A percentile compares a stretch with the other conserved stretches of the same genome.
These are phyloP conservation scores for Drosophila rufa DNA, from an alignment of 1,140 invertebrate genomes.

Conservation along the genomic window DNA sequence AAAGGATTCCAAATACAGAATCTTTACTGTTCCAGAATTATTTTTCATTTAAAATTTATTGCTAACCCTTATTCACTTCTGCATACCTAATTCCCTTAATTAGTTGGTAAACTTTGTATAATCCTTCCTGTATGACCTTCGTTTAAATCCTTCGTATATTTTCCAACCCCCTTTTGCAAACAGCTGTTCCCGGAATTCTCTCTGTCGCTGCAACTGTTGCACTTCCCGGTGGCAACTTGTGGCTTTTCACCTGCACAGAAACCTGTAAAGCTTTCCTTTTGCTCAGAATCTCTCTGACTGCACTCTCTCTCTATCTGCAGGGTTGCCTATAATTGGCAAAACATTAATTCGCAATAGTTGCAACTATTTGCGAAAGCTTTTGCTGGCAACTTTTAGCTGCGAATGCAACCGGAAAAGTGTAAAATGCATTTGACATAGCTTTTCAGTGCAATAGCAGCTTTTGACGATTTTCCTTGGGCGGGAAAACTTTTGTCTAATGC, in stretches of 20 bases:
- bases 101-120: too few relatives aligned
- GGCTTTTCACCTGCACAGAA: conserved; percentile 30
- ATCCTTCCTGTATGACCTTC: not conserved
- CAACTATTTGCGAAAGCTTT: conserved; percentile 14
- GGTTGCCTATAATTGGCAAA: conserved; percentile 1
- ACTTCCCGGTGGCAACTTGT: conserved; percentile 70
- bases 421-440: conserved; percentile 40
- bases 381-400: conserved; percentile 12
- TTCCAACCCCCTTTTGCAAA: conserved; percentile 18
- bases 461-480: not conserved
- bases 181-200: conserved; percentile 53
- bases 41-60: not conserved
- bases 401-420: conserved; percentile 41
- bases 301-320: conserved; percentile 16
- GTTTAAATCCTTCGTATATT: not conserved
- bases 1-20: accelerated
- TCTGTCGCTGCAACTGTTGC: conserved; percentile 65
- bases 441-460: conserved; percentile 18
- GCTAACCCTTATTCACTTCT: not conserved
- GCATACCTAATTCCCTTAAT: too few relatives aligned
- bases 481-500: conserved; percentile 44
- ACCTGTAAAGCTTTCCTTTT: conserved; percentile 22
- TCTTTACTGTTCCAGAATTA: not conserved
- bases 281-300: conserved; percentile 1
- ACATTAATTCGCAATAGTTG: conserved; percentile 1